Evolutionary conservation across 2,797 vertebrate species (phyloP), one percentile per base, ranked within the genome.

Genomic region (Coranthus polyacanthus): DNA sequence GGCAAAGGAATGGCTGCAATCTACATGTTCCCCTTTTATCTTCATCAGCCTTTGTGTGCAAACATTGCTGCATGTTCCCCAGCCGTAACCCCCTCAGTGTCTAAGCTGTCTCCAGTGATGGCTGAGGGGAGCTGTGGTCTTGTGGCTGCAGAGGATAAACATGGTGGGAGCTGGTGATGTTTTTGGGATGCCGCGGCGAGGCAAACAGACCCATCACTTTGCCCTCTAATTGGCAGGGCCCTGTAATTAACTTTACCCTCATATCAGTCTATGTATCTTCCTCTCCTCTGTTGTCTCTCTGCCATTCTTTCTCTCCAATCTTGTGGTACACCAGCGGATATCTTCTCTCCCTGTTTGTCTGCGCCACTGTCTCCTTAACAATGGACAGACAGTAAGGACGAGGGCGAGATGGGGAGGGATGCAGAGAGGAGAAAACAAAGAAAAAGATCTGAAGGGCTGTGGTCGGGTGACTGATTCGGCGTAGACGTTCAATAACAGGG

Each of bases 71-170:
- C 66, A 69, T 66, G 63, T 80, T 84, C 78, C 59, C 78, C 72
- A 72, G 55, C 86, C 68, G 36, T 79, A 81, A 72, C 81, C 81
- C 77, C 75, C 55, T 37, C 52, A 36, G 74, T 75, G 74, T 89
- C 67, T 72, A 29, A 85, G 75, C 78, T 59, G 82, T 88, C 81
- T 82, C 81, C 82, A 79, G 75, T 67, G 78, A 81, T 56, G 85
- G 81, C 79, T 87, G 81, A 88, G 90, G 91, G 82, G 85, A 91
- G 78, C 72, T 91, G 89, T 68, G 84, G 90, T 90, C 78, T 81
- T 61, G 85, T 38, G 86, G 89, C 84, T 55, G 81, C 79, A 47
- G 78, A 89, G 89, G 78, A 88, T 86, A 90, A 92, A 90, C 88
- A 89, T 76, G 87, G 88, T 81, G 88, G 86, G 79, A 83, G 81